These are phyloP conservation scores for Cordilura impudica DNA, from an alignment of 2,888 invertebrate genomes.

Conservation along the genomic window DNA sequence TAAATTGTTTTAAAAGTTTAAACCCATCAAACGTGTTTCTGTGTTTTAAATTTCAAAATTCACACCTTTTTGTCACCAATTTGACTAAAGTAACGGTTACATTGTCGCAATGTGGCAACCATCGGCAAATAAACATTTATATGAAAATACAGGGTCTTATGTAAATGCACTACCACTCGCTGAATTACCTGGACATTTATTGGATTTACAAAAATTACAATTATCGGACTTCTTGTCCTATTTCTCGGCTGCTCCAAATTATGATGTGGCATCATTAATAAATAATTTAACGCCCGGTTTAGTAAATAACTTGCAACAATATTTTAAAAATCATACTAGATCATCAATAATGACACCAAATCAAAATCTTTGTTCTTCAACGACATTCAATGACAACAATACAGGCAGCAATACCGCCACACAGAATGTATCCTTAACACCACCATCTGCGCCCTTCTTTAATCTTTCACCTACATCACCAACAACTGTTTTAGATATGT, in stretches of 20 bases:
- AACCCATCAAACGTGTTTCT: not conserved
- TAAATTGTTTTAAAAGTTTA: constrained; percentile 11
- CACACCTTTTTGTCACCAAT: not conserved
- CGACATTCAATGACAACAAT: not conserved
- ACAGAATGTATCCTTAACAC: not conserved
- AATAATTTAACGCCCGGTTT: constrained; percentile 16
- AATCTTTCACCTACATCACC: not conserved
- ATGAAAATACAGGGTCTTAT: not conserved
- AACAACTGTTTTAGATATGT: constrained; percentile 40
- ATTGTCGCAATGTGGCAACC: constrained; percentile 42
- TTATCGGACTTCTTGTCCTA: constrained; percentile 23
- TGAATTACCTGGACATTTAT: constrained; percentile 31
- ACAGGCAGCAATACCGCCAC: not conserved
- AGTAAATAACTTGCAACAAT: constrained; percentile 44
- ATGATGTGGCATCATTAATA: not conserved
- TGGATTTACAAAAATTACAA: constrained; percentile 46
- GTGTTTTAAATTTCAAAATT: not conserved
- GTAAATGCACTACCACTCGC: constrained; percentile 2
- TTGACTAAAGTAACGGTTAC: not conserved
- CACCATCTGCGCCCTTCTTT: not conserved
- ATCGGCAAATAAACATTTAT: constrained; percentile 19
- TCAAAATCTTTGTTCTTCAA: not conserved
- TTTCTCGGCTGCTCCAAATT: not conserved
- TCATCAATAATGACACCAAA: not conserved
- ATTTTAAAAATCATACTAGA: constrained; percentile 5